Conservation (phyloP, 2,113 vertebrate species). For the Herpetotheres cachinnans region DNA sequence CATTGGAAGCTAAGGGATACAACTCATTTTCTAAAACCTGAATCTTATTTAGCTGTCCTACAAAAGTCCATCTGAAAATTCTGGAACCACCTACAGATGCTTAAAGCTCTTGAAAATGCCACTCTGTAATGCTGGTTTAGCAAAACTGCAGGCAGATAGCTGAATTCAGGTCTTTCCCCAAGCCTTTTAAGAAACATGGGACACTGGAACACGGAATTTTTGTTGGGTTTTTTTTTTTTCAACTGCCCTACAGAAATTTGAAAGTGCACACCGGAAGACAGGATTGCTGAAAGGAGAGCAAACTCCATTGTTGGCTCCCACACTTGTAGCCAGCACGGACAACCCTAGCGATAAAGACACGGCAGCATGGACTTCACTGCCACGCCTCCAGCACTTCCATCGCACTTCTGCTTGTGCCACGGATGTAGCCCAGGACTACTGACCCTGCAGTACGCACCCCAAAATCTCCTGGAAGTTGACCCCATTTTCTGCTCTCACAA, state of each 20-base stretch:
- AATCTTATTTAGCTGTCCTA: not conserved
- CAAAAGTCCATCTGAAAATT: not conserved
- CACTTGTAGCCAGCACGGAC: not conserved
- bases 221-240: not conserved
- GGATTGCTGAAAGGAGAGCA: not conserved
- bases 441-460: not conserved
- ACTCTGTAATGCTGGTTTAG: not conserved
- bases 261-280: not conserved
- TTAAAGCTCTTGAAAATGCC: not conserved
- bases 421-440: not conserved
- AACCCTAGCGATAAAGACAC: not conserved
- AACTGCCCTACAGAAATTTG: not conserved
- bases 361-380: not conserved
- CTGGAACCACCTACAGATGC: not conserved
- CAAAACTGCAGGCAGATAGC: not conserved
- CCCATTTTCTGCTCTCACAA: not conserved
- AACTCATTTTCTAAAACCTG: not conserved
- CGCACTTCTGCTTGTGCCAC: not conserved
- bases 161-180: too few relatives aligned
- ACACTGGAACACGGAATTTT: not conserved
- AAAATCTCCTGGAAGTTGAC: not conserved
- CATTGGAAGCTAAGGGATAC: not conserved
- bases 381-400: not conserved
- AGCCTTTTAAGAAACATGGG: not conserved
- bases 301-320: too few relatives aligned